These are phyloP conservation scores for Sus scrofa DNA, from an alignment of 2,113 vertebrate species.

Conservation along the genomic window DNA sequence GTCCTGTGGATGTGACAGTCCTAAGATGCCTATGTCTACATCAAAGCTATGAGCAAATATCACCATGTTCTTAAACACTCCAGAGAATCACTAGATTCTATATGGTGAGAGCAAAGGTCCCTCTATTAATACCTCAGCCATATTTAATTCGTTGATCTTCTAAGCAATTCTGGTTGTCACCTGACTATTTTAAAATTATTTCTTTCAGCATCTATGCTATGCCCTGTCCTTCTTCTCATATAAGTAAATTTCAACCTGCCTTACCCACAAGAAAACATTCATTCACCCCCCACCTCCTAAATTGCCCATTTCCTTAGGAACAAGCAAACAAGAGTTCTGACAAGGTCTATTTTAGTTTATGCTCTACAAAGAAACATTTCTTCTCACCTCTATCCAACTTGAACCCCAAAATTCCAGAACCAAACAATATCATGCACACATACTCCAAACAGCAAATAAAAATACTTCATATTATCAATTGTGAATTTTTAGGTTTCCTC, in stretches of 20 bases:
- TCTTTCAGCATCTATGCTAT: neutral
- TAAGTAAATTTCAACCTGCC: neutral
- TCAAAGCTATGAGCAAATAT: neutral
- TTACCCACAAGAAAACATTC: neutral
- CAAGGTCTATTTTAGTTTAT: conserved; percentile 7
- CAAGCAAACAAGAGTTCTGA: neutral
- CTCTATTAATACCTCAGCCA: neutral
- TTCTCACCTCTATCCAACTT: neutral
- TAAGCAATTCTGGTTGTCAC: neutral
- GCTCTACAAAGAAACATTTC: neutral
- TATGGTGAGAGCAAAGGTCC: neutral
- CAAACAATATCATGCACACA: neutral
- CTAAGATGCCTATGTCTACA: neutral
- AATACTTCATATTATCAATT: neutral
- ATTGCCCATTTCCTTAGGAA: neutral
- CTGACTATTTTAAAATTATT: neutral
- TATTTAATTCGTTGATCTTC: conserved; percentile 2
- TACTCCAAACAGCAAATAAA: neutral
- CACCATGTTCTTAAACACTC: neutral
- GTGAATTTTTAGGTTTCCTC: conserved; percentile 6
- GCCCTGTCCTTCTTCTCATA: neutral
- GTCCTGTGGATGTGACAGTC: neutral
- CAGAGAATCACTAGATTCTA: neutral
- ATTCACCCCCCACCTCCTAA: neutral
- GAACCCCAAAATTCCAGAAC: neutral